Percentiles rank a stretch among this genome's conserved stretches.
These are phyloP conservation scores for Acanthisitta chloris DNA, from an alignment of 2,113 vertebrate genomes.

Conservation along the genomic window DNA sequence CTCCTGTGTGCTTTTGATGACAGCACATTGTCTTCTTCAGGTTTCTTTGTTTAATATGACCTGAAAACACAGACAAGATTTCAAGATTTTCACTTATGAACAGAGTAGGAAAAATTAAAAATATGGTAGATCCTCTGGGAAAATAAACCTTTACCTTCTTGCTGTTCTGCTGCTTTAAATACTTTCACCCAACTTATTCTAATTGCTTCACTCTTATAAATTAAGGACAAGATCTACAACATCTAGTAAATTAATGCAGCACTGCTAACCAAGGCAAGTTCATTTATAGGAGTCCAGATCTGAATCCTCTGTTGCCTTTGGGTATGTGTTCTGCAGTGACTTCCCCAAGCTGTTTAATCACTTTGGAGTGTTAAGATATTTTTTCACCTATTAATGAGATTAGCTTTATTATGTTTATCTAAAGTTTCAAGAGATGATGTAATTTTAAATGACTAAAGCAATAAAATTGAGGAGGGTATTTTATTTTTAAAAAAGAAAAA, in stretches of 20 bases:
- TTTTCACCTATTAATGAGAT: slow-evolving; percentile 24
- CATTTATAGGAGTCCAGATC: not conserved
- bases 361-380: not conserved
- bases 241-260: not conserved
- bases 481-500: not conserved
- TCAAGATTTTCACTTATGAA: not conserved
- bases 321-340: not conserved
- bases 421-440: slow-evolving; percentile 18
- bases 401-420: not conserved
- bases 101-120: not conserved
- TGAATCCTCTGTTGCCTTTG: not conserved
- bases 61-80: not conserved
- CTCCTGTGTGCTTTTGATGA: not conserved
- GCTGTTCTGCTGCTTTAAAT: not conserved
- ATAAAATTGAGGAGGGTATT: not conserved
- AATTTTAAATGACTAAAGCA: slow-evolving; percentile 22
- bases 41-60: not conserved
- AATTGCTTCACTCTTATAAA: not conserved
- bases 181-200: not conserved
- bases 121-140: not conserved
- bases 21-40: not conserved
- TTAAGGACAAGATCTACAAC: not conserved
- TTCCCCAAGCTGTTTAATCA: not conserved
- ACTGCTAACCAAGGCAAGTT: not conserved
- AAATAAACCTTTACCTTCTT: not conserved